Evolutionary conservation across 2,888 invertebrate species (phyloP).

Genomic region (Poecilobothrus nobilitatus): DNA sequence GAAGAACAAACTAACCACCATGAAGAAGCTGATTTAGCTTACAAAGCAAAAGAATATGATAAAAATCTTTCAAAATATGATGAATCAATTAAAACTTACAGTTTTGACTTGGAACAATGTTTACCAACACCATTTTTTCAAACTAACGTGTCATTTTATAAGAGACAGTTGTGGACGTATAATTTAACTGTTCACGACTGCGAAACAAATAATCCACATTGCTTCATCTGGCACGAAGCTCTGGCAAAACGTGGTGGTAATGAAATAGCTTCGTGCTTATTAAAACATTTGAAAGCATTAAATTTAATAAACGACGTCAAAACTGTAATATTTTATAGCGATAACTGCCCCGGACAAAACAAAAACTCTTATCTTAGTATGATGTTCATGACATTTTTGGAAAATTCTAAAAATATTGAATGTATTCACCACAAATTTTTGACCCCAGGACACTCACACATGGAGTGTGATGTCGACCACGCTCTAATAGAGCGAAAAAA

Average conservation of each 20-base stretch:
- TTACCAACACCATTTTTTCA: not conserved
- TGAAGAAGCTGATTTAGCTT: not conserved
- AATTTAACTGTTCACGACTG: not conserved
- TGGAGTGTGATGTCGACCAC: slow-evolving; percentile 12
- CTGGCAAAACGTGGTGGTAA: not conserved
- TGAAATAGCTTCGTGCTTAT: not conserved
- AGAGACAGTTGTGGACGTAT: not conserved
- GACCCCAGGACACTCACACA: slow-evolving; percentile 10
- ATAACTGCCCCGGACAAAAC: not conserved
- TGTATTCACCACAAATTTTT: not conserved
- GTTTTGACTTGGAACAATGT: not conserved
- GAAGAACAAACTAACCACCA: not conserved
- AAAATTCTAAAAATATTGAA: not conserved
- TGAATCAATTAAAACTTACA: not conserved
- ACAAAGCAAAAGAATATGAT: not conserved
- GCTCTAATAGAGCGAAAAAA: not conserved
- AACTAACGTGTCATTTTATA: not conserved
- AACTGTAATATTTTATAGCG: not conserved
- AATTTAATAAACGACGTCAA: not conserved
- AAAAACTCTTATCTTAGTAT: not conserved
- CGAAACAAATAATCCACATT: too few relatives aligned
- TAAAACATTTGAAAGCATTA: not conserved
- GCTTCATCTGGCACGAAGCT: not conserved
- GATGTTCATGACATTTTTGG: not conserved
- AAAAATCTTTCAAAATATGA: not conserved